Conservation (phyloP, 1,140 invertebrate species). For the Pachypsylla venusta region DNA sequence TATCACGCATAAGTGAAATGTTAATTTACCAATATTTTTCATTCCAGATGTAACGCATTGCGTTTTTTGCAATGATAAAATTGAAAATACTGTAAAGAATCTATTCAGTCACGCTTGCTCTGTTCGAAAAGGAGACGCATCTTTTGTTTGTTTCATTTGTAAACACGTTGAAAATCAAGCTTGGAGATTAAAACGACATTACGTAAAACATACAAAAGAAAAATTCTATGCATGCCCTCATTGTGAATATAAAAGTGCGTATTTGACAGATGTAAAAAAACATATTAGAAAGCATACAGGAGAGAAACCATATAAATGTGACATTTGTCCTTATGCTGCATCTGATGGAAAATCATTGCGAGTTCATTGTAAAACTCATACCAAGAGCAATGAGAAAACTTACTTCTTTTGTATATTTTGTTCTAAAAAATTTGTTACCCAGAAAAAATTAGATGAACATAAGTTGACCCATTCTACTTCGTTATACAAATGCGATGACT, state of each 20-base stretch:
- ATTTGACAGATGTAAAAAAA: slow-evolving; percentile 13
- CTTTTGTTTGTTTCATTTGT: not conserved
- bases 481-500: not conserved
- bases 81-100: not conserved
- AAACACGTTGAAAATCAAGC: not conserved
- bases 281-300: slow-evolving; percentile 19
- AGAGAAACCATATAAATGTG: slow-evolving; percentile 18
- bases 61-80: not conserved
- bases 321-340: slow-evolving; percentile 7
- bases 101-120: not conserved
- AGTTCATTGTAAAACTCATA: not conserved
- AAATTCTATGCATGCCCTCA: slow-evolving; percentile 29
- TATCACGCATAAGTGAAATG: no score
- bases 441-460: not conserved
- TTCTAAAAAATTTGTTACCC: not conserved
- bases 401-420: not conserved
- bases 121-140: no score
- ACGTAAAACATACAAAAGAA: slow-evolving; percentile 20
- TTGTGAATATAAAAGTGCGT: slow-evolving; percentile 32
- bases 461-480: not conserved
- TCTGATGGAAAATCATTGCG: not conserved
- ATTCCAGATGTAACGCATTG: no score
- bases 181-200: slow-evolving; percentile 16
- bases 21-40: no score
- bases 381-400: not conserved